Conservation (phyloP, 2,797 vertebrate species). For the Lagodon rhomboides region DNA sequence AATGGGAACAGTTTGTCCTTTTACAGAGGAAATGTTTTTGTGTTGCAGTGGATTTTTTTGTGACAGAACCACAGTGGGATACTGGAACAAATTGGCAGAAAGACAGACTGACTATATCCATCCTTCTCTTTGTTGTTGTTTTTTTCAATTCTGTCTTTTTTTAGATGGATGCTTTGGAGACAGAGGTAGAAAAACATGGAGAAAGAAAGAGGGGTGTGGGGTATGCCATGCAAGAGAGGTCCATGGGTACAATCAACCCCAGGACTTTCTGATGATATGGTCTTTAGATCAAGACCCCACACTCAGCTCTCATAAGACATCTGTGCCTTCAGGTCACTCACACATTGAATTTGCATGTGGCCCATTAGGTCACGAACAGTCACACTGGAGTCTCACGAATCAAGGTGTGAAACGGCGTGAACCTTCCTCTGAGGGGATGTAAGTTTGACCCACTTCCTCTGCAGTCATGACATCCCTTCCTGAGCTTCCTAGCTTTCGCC, state of each 20-base stretch:
- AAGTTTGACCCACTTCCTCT: neutral
- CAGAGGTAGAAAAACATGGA: neutral
- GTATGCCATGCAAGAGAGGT: neutral
- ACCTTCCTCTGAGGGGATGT: neutral
- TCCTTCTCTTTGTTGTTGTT: neutral
- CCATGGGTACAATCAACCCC: neutral
- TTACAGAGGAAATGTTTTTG: neutral
- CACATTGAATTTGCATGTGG: neutral
- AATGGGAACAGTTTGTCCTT: neutral
- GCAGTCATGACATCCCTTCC: neutral
- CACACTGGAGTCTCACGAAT: neutral
- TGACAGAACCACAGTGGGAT: neutral
- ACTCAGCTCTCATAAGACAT: neutral
- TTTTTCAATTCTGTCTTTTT: neutral
- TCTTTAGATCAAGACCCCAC: neutral
- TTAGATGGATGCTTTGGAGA: neutral
- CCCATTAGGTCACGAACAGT: neutral
- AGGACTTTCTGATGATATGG: neutral
- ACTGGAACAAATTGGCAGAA: neutral
- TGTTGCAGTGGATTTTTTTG: neutral
- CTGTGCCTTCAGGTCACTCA: neutral
- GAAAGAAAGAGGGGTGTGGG: neutral
- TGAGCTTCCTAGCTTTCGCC: neutral
- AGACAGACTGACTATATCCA: neutral
- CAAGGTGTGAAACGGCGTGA: conserved; percentile 7